Conservation (phyloP, 2,113 vertebrate species). For the Tychaedon coryphoeus region DNA sequence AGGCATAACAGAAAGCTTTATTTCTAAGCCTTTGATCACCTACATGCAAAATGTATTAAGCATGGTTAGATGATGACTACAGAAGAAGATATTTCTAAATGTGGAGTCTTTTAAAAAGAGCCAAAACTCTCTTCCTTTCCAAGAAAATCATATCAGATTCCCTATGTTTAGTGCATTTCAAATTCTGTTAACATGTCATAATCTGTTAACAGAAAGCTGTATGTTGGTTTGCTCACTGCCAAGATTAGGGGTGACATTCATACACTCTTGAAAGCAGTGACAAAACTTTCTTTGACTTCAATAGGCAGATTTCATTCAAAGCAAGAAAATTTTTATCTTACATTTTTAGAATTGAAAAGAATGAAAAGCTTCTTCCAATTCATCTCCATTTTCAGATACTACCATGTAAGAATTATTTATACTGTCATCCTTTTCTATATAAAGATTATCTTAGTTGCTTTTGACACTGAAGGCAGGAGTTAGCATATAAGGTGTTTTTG, state of each 20-base stretch:
- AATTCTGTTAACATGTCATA: conserved; percentile 27
- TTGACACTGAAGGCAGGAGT: neutral
- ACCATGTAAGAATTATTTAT: neutral
- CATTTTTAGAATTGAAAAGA: neutral
- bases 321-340: neutral
- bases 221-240: neutral
- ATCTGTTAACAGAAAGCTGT: conserved; percentile 11
- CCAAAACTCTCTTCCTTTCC: neutral
- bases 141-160: conserved; percentile 20
- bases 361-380: neutral
- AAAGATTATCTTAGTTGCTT: neutral
- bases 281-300: conserved; percentile 5
- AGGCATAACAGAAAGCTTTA: neutral
- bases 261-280: neutral
- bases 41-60: neutral
- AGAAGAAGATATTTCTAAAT: neutral
- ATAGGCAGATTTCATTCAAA: neutral
- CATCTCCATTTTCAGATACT: neutral
- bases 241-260: conserved; percentile 5
- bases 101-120: neutral
- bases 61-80: neutral
- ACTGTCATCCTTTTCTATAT: neutral
- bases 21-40: neutral
- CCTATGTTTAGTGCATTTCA: neutral
- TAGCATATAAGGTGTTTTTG: neutral